Conservation (phyloP, 1,140 invertebrate species). For the Tetragonula clypearis region DNA sequence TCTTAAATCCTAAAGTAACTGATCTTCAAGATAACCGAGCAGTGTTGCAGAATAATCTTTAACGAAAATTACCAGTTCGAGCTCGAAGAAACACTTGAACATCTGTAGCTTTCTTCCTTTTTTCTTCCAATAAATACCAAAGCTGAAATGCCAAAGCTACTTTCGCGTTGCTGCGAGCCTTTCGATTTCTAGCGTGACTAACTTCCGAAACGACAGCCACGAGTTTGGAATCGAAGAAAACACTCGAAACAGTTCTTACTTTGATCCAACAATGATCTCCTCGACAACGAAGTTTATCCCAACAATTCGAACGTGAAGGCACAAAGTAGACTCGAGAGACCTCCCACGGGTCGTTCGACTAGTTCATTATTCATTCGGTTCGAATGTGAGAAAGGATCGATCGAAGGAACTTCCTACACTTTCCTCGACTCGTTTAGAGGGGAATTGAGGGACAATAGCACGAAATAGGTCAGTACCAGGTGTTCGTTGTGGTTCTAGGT, state of each 20-base stretch:
- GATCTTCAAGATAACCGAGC: no score
- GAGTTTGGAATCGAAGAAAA: no score
- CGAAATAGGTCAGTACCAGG: not conserved
- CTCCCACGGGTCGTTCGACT: not conserved
- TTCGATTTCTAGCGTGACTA: no score
- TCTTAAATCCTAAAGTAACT: no score
- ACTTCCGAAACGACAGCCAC: no score
- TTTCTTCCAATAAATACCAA: no score
- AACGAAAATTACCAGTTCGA: no score
- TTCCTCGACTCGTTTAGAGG: not conserved
- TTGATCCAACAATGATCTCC: not conserved
- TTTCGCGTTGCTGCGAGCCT: no score
- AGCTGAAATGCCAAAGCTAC: no score
- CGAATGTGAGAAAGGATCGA: not conserved
- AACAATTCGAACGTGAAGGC: not conserved
- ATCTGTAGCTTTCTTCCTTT: no score
- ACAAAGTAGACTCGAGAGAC: not conserved
- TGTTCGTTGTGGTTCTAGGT: slow-evolving; percentile 3
- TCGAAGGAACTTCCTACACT: not conserved
- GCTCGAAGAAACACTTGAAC: no score
- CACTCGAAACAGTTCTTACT: not conserved
- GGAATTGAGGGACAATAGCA: slow-evolving; percentile 49
- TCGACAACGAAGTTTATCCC: slow-evolving; percentile 11
- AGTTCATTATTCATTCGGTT: slow-evolving; percentile 25
- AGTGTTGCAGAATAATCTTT: no score